phyloP scores from a whole-genome alignment of 2,888 invertebrate genomes.

The Ischnus inquisitorius region DNA sequence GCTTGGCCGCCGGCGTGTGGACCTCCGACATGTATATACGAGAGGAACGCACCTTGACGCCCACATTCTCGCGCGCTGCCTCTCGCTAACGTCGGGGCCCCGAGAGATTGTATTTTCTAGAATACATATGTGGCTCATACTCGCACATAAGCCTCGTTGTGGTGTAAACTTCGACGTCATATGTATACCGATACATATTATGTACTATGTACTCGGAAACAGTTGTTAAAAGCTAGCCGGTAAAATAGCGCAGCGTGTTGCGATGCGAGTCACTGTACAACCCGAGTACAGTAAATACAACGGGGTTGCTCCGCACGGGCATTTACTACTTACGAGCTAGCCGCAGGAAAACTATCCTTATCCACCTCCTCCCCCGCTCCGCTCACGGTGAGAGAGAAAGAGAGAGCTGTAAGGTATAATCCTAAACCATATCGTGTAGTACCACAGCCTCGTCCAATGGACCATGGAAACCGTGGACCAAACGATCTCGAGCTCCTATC shows the following conservation, averaged over 20 bases:
- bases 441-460: conserved; percentile 40
- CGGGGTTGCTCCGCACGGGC: conserved; percentile 17
- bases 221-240: conserved; percentile 1
- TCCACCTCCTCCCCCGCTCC: conserved; percentile 5
- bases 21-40: conserved; percentile 1
- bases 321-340: conserved; percentile 50
- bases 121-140: conserved; percentile 2
- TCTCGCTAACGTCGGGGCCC: conserved; percentile 38
- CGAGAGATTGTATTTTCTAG: conserved; percentile 61
- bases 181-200: background rate
- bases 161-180: conserved; percentile 2
- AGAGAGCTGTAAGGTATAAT: conserved; percentile 25
- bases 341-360: conserved; percentile 46
- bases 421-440: conserved; percentile 49
- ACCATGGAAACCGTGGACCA: background rate
- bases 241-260: conserved; percentile 9
- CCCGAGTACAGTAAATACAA: background rate
- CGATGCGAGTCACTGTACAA: conserved; percentile 30
- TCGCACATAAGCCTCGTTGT: background rate
- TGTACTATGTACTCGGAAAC: background rate
- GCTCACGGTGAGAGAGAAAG: background rate
- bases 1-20: conserved; percentile 22
- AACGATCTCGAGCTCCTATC: conserved; percentile 32
- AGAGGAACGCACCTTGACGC: conserved; percentile 78
- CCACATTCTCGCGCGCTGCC: conserved; percentile 72